Conservation (phyloP, 2,888 invertebrate species). For the Drosophila ezoana region DNA sequence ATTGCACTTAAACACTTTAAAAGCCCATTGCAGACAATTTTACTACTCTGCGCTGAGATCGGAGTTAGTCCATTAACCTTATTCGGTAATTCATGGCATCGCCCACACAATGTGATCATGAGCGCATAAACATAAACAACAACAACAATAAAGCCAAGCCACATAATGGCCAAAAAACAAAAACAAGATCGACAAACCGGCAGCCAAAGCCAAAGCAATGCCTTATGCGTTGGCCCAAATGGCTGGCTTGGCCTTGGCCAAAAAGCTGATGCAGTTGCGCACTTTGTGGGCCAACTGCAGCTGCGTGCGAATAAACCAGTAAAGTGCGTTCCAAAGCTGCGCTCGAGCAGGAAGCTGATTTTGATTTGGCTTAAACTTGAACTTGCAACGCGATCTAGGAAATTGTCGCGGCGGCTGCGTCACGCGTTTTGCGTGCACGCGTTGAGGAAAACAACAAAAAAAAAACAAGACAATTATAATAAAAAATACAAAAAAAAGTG, state of each 20-base stretch:
- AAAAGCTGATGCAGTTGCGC: conserved; percentile 11
- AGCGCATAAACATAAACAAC: conserved; percentile 31
- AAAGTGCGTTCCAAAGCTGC: conserved; percentile 52
- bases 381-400: conserved; percentile 50
- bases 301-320: conserved; percentile 52
- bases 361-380: conserved; percentile 60
- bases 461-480: conserved; percentile 3
- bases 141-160: conserved; percentile 19
- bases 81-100: conserved; percentile 64
- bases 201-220: conserved; percentile 40
- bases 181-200: conserved; percentile 52
- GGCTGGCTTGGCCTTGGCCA: conserved; percentile 47
- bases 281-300: conserved; percentile 58
- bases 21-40: conserved; percentile 9
- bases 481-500: conserved; percentile 63
- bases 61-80: conserved; percentile 66
- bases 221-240: conserved; percentile 55
- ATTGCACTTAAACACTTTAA: conserved; percentile 18
- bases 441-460: conserved; percentile 33
- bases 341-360: conserved; percentile 55
- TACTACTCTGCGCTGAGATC: conserved; percentile 25
- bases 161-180: conserved; percentile 29
- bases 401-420: conserved; percentile 50
- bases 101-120: conserved; percentile 49
- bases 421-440: conserved; percentile 66